These are phyloP conservation scores for Pyrrhosoma nymphula DNA, from an alignment of 2,888 invertebrate genomes.

Conservation along the genomic window DNA sequence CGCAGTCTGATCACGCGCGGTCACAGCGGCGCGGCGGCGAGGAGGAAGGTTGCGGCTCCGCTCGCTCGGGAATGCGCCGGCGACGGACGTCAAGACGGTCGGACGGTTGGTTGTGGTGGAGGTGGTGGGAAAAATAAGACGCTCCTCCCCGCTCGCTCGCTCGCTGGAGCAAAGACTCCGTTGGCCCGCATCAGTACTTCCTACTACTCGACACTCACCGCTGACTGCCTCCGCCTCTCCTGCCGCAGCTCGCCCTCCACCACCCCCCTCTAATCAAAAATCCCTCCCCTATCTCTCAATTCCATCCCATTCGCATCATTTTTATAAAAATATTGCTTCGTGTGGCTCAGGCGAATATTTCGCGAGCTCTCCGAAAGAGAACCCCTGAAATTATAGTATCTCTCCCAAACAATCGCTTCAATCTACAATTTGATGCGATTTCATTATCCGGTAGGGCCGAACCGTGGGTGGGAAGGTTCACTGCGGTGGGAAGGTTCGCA, in stretches of 20 bases:
- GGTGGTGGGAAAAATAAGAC: slow-evolving; percentile 20
- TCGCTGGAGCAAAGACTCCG: slow-evolving; percentile 62
- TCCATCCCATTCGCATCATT: not conserved
- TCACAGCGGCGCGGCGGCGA: slow-evolving; percentile 6
- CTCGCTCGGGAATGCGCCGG: slow-evolving; percentile 42
- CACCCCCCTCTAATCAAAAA: not conserved
- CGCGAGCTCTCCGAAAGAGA: not conserved
- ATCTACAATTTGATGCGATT: too few relatives aligned
- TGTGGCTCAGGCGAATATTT: too few relatives aligned
- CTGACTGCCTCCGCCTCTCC: not conserved
- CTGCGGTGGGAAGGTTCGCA: too few relatives aligned
- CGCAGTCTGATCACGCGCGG: slow-evolving; percentile 52
- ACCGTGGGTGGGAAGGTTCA: too few relatives aligned
- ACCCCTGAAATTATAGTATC: not conserved
- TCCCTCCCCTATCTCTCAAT: not conserved
- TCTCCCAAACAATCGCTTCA: too few relatives aligned
- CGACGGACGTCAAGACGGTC: not conserved
- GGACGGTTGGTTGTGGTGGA: not conserved
- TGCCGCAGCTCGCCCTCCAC: not conserved
- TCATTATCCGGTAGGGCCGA: too few relatives aligned
- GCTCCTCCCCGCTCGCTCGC: not conserved
- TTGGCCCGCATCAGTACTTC: slow-evolving; percentile 61
- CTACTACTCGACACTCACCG: slow-evolving; percentile 48
- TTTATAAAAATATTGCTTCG: too few relatives aligned
- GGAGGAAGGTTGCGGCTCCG: not conserved